These are phyloP conservation scores for Cephus cinctus DNA, from an alignment of 1,140 invertebrate genomes.

Conservation along the genomic window DNA sequence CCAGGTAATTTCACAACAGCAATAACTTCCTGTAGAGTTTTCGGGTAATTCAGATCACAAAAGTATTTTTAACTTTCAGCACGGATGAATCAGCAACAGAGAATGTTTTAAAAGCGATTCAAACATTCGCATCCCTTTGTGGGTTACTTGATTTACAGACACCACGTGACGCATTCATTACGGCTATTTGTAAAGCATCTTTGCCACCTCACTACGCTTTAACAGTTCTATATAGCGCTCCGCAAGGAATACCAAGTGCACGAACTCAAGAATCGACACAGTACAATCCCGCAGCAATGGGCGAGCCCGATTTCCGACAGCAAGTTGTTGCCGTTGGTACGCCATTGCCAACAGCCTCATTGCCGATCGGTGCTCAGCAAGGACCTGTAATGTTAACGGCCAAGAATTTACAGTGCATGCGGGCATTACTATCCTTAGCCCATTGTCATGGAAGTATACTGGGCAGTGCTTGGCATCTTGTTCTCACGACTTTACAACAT, in stretches of 20 bases:
- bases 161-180: conserved; percentile 89
- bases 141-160: conserved; percentile 71
- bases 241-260: conserved; percentile 53
- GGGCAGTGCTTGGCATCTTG: conserved; percentile 92
- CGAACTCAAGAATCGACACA: conserved; percentile 44
- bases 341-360: conserved; percentile 79
- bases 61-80: too few relatives aligned
- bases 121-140: conserved; percentile 80
- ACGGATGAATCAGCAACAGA: conserved; percentile 90
- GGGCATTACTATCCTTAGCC: conserved; percentile 83
- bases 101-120: conserved; percentile 86
- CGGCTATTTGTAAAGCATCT: conserved; percentile 90
- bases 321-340: conserved; percentile 95
- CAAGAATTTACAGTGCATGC: conserved; percentile 96
- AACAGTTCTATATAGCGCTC: conserved; percentile 73
- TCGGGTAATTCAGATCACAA: too few relatives aligned
- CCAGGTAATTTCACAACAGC: conserved; percentile 70
- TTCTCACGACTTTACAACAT: conserved; percentile 93
- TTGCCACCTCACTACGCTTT: conserved; percentile 94
- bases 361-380: conserved; percentile 76
- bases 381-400: conserved; percentile 98
- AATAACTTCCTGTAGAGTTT: too few relatives aligned
- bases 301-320: conserved; percentile 70
- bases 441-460: conserved; percentile 91
- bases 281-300: conserved; percentile 58